These are phyloP conservation scores for Muscicapa striata DNA, from an alignment of 2,797 vertebrate genomes.

Conservation along the genomic window DNA sequence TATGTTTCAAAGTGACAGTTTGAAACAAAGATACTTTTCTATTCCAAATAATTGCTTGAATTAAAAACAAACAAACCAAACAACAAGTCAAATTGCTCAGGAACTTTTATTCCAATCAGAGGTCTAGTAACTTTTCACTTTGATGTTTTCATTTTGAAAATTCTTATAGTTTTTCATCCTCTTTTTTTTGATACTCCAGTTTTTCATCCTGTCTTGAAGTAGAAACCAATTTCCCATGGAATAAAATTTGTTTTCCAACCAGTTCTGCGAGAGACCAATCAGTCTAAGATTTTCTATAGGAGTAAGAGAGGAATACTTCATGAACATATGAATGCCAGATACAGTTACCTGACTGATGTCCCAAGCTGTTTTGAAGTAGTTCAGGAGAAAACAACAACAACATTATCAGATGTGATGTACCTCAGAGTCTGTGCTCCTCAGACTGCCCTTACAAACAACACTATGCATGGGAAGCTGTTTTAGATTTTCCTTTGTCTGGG, in stretches of 20 bases:
- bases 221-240: not conserved
- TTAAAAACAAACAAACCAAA: not conserved
- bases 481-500: not conserved
- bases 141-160: not conserved
- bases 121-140: not conserved
- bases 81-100: not conserved
- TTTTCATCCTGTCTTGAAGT: constrained; percentile 1
- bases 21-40: not conserved
- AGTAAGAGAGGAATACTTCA: not conserved
- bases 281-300: not conserved
- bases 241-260: not conserved
- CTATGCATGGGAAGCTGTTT: not conserved
- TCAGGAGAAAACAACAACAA: rapidly evolving
- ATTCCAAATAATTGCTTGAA: not conserved
- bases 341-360: not conserved
- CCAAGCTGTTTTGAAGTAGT: not conserved
- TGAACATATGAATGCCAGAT: not conserved
- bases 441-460: not conserved
- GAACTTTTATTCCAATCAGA: not conserved
- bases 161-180: not conserved
- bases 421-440: not conserved
- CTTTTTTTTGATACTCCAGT: not conserved
- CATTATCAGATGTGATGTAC: not conserved
- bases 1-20: not conserved
- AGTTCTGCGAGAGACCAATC: not conserved